These are phyloP conservation scores for Trimorus sp. DNA, from an alignment of 2,888 invertebrate genomes.

Conservation along the genomic window DNA sequence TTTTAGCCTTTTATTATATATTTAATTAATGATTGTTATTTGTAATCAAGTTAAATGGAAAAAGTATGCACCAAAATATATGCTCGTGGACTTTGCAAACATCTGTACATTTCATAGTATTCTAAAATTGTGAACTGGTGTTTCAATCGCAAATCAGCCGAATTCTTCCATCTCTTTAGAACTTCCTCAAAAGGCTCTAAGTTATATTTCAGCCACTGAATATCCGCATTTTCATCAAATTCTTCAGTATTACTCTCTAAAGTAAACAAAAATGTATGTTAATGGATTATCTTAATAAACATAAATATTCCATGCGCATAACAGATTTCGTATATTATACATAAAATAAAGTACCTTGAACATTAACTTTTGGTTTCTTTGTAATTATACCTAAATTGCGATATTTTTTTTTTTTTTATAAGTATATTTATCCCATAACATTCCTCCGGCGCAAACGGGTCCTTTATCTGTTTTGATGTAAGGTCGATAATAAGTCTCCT, in stretches of 20 bases:
- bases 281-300: background rate
- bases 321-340: background rate
- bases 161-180: slow-evolving; percentile 4
- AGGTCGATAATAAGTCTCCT: background rate
- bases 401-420: background rate
- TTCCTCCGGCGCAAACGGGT: background rate
- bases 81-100: slow-evolving; percentile 13
- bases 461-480: background rate
- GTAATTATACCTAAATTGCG: background rate
- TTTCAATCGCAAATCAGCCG: background rate
- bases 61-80: slow-evolving; percentile 14
- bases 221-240: slow-evolving; percentile 5
- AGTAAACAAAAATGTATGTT: background rate
- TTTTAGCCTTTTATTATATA: too few species aligned
- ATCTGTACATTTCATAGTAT: slow-evolving; percentile 7
- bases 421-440: background rate
- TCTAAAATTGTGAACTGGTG: background rate
- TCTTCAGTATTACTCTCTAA: background rate
- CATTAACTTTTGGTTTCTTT: background rate
- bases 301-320: background rate
- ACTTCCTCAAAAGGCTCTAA: slow-evolving; percentile 16
- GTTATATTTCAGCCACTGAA: slow-evolving; percentile 14
- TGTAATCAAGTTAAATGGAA: background rate
- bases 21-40: slow-evolving; percentile 1
- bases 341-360: background rate